Percentiles rank a stretch among this genome's conserved stretches.
These are phyloP conservation scores for Pecten maximus DNA, from an alignment of 2,888 invertebrate genomes.

Conservation along the genomic window DNA sequence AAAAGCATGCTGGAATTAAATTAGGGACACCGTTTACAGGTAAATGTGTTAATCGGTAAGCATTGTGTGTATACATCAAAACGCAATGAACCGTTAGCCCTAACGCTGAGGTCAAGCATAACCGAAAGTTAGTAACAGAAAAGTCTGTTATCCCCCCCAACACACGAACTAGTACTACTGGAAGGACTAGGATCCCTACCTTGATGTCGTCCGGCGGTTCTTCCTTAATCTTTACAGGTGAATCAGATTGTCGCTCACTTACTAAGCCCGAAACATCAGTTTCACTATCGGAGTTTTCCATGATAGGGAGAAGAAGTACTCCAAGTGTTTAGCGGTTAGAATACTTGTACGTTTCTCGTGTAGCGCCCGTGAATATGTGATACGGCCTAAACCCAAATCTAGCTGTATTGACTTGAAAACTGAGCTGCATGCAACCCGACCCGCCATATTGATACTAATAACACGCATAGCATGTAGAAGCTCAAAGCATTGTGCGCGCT, in stretches of 20 bases:
- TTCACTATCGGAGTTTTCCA: slow-evolving; percentile 30
- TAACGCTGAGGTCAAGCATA: slow-evolving; percentile 14
- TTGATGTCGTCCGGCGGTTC: slow-evolving; percentile 48
- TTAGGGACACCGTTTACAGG: neutral
- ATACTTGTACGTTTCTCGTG: slow-evolving; percentile 38
- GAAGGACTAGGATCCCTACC: slow-evolving; percentile 39
- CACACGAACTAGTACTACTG: neutral
- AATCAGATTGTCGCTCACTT: slow-evolving; percentile 34
- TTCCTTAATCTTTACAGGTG: slow-evolving; percentile 47
- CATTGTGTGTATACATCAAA: slow-evolving; percentile 14
- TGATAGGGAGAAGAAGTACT: slow-evolving; percentile 9
- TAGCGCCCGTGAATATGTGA: slow-evolving; percentile 51
- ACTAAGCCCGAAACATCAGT: slow-evolving; percentile 34
- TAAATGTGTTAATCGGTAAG: neutral
- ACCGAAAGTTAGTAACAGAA: neutral
- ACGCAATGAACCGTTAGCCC: slow-evolving; percentile 31
- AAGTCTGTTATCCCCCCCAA: neutral
- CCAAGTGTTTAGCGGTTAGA: slow-evolving; percentile 41
- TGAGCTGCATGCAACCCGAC: slow-evolving; percentile 60
- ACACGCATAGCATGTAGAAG: slow-evolving; percentile 58
- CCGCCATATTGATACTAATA: slow-evolving; percentile 64
- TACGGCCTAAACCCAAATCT: slow-evolving; percentile 60
- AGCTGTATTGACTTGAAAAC: slow-evolving; percentile 61
- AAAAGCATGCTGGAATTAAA: neutral
- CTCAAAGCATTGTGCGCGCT: slow-evolving; percentile 47